Percentiles rank a stretch among this genome's conserved stretches.
Conservation (phyloP, 2,113 vertebrate species). For the Paedocypris sp. region DNA sequence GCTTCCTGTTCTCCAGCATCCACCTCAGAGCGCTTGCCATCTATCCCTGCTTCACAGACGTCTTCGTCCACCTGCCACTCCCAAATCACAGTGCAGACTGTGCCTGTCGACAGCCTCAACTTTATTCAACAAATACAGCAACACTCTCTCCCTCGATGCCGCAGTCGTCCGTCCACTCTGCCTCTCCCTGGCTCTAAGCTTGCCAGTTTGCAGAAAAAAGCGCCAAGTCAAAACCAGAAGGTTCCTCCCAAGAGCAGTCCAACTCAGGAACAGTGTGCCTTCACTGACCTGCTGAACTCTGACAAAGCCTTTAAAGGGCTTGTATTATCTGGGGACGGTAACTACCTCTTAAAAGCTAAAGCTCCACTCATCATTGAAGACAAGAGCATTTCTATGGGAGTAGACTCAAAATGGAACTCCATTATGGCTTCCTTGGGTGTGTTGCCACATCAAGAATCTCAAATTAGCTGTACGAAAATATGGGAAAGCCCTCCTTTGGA, state of each 20-base stretch:
- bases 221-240: conserved; percentile 34
- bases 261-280: conserved; percentile 36
- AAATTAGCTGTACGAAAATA: conserved; percentile 39
- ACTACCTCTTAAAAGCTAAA: conserved; percentile 45
- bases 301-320: conserved; percentile 40
- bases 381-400: conserved; percentile 15
- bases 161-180: conserved; percentile 56
- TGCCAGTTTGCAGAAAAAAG: conserved; percentile 49
- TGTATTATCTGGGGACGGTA: conserved; percentile 21
- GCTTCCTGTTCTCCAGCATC: conserved; percentile 52
- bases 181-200: conserved; percentile 40
- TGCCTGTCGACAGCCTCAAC: conserved; percentile 62
- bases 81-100: conserved; percentile 58
- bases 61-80: conserved; percentile 63
- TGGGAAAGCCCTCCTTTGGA: conserved; percentile 48
- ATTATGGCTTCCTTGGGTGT: conserved; percentile 61
- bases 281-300: conserved; percentile 41
- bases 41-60: conserved; percentile 58
- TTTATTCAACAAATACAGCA: conserved; percentile 68
- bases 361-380: conserved; percentile 43
- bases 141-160: conserved; percentile 63
- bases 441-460: conserved; percentile 51
- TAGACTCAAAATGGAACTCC: conserved; percentile 51
- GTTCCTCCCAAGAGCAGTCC: conserved; percentile 34
- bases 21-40: conserved; percentile 56